These are phyloP conservation scores for Cotesia typhae DNA, from an alignment of 1,140 invertebrate genomes.

Conservation along the genomic window DNA sequence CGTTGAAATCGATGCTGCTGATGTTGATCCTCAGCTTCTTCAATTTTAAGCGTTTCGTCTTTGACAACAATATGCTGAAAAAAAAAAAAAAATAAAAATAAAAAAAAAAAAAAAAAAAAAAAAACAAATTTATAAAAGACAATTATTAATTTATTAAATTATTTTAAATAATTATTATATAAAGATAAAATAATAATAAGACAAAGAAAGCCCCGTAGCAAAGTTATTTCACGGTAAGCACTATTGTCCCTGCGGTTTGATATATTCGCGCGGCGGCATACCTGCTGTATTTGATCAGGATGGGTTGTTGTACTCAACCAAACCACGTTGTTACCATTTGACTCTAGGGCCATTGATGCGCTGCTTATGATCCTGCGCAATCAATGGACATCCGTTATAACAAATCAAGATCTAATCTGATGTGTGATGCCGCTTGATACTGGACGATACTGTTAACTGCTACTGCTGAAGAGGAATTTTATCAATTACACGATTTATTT, in stretches of 20 bases:
- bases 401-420: constrained; percentile 22
- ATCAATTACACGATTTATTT: background rate
- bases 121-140: background rate
- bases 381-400: constrained; percentile 44
- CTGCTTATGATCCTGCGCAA: constrained; percentile 57
- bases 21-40: constrained; percentile 32
- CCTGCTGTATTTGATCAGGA: constrained; percentile 61
- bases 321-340: constrained; percentile 61
- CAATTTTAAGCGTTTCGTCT: constrained; percentile 35
- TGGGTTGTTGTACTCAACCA: constrained; percentile 59
- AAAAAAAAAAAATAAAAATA: constrained; percentile 20
- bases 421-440: constrained; percentile 24
- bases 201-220: background rate
- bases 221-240: constrained; percentile 7
- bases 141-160: constrained; percentile 7
- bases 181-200: constrained; percentile 14
- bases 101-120: constrained; percentile 25
- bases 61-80: constrained; percentile 38
- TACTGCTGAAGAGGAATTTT: background rate
- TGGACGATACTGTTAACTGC: background rate
- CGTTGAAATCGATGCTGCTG: constrained; percentile 26
- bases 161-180: background rate
- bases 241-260: constrained; percentile 14
- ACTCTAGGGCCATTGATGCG: constrained; percentile 62
- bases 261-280: constrained; percentile 44